These are phyloP conservation scores for Pangasius mekongensis DNA, from an alignment of 2,797 vertebrate species.

Conservation along the genomic window DNA sequence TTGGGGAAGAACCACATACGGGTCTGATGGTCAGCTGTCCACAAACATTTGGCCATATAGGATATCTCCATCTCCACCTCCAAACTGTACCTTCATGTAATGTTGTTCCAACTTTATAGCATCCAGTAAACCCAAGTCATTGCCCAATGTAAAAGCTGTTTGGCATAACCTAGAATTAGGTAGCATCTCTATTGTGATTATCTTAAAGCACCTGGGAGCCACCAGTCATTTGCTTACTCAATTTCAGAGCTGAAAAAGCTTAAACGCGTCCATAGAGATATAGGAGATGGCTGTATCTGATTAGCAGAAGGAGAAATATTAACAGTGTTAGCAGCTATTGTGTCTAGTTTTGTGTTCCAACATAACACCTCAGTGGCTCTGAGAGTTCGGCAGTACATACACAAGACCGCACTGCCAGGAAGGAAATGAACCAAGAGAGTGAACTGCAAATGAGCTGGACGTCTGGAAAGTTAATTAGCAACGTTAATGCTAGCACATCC, in stretches of 20 bases:
- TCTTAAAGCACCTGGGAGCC: not conserved
- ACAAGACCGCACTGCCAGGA: constrained; percentile 12
- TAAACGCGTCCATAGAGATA: not conserved
- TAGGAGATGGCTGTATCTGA: not conserved
- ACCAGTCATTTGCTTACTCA: not conserved
- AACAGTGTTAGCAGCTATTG: constrained; percentile 22
- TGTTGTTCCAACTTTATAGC: not conserved
- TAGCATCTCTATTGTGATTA: not conserved
- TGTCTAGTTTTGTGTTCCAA: not conserved
- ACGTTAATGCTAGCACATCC: not conserved
- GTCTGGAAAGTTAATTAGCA: not conserved
- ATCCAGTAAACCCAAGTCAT: not conserved
- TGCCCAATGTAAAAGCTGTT: not conserved
- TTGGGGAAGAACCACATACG: not conserved
- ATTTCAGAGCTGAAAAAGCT: not conserved
- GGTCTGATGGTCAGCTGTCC: not conserved
- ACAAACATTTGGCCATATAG: not conserved
- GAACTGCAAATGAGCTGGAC: not conserved
- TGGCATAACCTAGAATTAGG: not conserved
- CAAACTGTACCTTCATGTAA: not conserved
- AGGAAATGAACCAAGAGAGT: not conserved
- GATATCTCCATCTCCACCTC: not conserved
- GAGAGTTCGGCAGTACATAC: not conserved
- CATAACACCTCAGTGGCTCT: constrained; percentile 8
- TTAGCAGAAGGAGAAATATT: constrained; percentile 24